phyloP scores from a whole-genome alignment of 64 coral and sea anemone genomes.

The Montipora efflorescens region DNA sequence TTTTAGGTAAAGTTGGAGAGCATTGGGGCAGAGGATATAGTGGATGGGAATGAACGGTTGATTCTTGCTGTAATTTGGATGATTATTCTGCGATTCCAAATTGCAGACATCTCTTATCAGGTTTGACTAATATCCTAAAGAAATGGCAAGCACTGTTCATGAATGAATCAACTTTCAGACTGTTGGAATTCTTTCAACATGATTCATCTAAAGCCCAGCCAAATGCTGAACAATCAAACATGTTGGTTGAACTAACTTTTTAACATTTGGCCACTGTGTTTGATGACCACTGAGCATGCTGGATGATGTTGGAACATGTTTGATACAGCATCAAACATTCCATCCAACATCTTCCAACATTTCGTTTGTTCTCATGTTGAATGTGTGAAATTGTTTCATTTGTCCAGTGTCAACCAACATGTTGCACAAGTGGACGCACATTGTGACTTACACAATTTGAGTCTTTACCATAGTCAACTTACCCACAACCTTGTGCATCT shows the following conservation, averaged over 20 bases:
- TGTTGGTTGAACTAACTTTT: not conserved
- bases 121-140: conserved; percentile 1
- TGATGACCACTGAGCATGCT: too few relatives aligned
- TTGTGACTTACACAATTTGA: too few relatives aligned
- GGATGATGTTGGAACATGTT: too few relatives aligned
- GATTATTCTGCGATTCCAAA: conserved; percentile 95
- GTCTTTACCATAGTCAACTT: too few relatives aligned
- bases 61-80: conserved; percentile 96
- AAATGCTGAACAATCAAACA: too few relatives aligned
- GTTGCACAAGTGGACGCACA: too few relatives aligned
- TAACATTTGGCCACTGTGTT: not conserved
- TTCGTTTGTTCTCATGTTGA: too few relatives aligned
- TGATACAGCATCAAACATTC: too few relatives aligned
- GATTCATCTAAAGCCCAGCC: not conserved
- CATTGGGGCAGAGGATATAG: conserved; percentile 95
- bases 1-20: conserved; percentile 89
- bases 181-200: not conserved
- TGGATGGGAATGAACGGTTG: conserved; percentile 93
- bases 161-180: not conserved
- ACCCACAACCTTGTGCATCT: too few relatives aligned
- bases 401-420: too few relatives aligned
- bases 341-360: too few relatives aligned
- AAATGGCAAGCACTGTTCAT: not conserved
- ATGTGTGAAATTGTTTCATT: too few relatives aligned
- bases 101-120: conserved; percentile 94